phyloP scores from a whole-genome alignment of 2,888 invertebrate genomes.

The Clitarchus hookeri region DNA sequence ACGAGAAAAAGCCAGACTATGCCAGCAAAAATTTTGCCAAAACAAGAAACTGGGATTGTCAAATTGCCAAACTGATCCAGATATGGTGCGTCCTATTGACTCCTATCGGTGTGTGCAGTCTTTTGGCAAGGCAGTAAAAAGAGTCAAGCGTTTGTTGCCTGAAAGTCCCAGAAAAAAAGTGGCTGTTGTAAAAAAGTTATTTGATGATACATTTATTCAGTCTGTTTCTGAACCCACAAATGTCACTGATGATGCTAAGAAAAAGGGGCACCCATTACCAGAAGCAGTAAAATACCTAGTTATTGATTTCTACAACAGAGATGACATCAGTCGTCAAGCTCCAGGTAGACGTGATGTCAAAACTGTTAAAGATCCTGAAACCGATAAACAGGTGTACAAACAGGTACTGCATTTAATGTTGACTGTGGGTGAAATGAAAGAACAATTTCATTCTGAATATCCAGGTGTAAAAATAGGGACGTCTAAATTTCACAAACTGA shows the following conservation, averaged over 20 bases:
- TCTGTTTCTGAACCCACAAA: no score
- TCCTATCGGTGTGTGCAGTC: background rate
- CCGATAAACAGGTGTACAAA: background rate
- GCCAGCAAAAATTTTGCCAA: background rate
- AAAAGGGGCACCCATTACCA: no score
- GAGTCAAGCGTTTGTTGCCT: background rate
- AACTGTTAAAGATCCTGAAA: background rate
- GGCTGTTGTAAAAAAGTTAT: no score
- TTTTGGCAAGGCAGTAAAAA: background rate
- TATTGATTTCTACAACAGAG: no score
- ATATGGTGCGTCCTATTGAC: background rate
- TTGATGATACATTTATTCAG: no score
- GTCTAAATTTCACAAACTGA: background rate
- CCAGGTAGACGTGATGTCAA: background rate
- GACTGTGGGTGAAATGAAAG: background rate
- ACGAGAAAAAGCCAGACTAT: background rate
- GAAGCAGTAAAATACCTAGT: no score
- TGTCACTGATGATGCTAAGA: no score
- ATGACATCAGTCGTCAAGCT: background rate
- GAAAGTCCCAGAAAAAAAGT: background rate
- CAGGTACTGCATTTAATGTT: background rate
- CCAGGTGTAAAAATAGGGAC: background rate
- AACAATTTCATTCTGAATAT: background rate
- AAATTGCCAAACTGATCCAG: background rate
- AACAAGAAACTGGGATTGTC: background rate